Percentiles rank a stretch among this genome's conserved stretches.
phyloP scores from a whole-genome alignment of 2,888 invertebrate species.

The Scaeva pyrastri region DNA sequence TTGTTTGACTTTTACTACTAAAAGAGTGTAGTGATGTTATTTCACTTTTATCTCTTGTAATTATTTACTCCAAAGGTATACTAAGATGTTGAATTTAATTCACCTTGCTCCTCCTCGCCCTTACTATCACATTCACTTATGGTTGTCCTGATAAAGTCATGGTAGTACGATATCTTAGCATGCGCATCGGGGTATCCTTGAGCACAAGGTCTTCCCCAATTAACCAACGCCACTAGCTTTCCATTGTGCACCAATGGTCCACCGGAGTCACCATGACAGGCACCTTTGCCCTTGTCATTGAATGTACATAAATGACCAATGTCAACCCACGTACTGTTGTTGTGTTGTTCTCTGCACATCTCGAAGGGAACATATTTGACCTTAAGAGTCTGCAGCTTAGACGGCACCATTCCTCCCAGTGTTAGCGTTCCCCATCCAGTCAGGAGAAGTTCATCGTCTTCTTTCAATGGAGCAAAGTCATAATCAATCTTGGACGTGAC shows the following conservation, averaged over 20 bases:
- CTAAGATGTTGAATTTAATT: background rate
- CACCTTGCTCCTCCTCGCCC: background rate
- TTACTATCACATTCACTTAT: conserved; percentile 76
- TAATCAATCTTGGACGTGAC: conserved; percentile 86
- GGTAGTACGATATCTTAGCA: conserved; percentile 82
- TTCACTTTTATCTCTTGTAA: too few relatives aligned
- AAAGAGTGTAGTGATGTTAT: too few relatives aligned
- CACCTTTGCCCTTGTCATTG: conserved; percentile 86
- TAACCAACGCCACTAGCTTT: conserved; percentile 81
- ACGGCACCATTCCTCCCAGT: conserved; percentile 85
- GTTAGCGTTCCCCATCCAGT: conserved; percentile 87
- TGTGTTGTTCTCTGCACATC: conserved; percentile 85
- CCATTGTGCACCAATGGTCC: conserved; percentile 82
- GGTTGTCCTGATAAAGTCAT: conserved; percentile 82
- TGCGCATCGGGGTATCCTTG: conserved; percentile 82
- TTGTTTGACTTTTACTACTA: too few relatives aligned
- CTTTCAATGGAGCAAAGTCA: conserved; percentile 78
- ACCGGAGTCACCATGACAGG: conserved; percentile 82
- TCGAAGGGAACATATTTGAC: conserved; percentile 85
- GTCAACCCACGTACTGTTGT: conserved; percentile 85
- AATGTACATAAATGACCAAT: conserved; percentile 87
- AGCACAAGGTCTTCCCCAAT: conserved; percentile 83
- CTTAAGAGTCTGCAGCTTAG: conserved; percentile 86
- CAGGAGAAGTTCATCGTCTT: conserved; percentile 85
- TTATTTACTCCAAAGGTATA: too few relatives aligned